Base-by-base conservation (phyloP, 2,888 invertebrate genomes). In the Cheilosia pagana region DNA sequence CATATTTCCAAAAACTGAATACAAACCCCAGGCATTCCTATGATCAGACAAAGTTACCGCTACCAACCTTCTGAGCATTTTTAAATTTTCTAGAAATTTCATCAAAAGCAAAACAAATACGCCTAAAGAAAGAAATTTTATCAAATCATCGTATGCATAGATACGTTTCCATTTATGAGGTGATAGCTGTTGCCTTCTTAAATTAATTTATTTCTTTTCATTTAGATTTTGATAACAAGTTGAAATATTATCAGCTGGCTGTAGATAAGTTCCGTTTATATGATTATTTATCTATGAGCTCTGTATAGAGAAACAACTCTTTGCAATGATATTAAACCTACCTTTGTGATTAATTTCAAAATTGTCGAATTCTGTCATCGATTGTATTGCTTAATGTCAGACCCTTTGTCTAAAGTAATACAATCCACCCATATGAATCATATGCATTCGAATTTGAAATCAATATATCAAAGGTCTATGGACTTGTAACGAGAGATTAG, bases 161-260 rank as follows among this genome's bases (percentile, higher is more conserved):
- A 35, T 35, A 35, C 12, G 12, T 41, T 41, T 16, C n/a, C 39
- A 14, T 43, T 14, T 21, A 5, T 53, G 6, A 28, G 10, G 12
- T 50, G 59, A 59, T 16, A 25, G 12, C 23, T 14, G 50, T 50
- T 23, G 19, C 35, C 12, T 70, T 59, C 48, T 16, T 59, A 48
- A 71, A 59, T 39, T 25, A 48, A 57, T 71, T 71, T 59, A 50
- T 35, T 48, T 57, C 45, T 12, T 31, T 35, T 59, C 48, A 21
- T 60, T 59, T 50, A 59, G 59, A 50, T 50, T 71, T 10, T 19
- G 70, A 71, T 71, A 71, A 31, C 10, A 55, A 59, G 14, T 3
- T 50, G 1, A 25, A 50, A 59, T 59, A 41, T 71, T 50, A 71
- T 71, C 59, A 59, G 16, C 4, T 1, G 0, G 8, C 8, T 8